phyloP scores from a whole-genome alignment of 2,888 invertebrate genomes.

The Aproaerema taeniolella region DNA sequence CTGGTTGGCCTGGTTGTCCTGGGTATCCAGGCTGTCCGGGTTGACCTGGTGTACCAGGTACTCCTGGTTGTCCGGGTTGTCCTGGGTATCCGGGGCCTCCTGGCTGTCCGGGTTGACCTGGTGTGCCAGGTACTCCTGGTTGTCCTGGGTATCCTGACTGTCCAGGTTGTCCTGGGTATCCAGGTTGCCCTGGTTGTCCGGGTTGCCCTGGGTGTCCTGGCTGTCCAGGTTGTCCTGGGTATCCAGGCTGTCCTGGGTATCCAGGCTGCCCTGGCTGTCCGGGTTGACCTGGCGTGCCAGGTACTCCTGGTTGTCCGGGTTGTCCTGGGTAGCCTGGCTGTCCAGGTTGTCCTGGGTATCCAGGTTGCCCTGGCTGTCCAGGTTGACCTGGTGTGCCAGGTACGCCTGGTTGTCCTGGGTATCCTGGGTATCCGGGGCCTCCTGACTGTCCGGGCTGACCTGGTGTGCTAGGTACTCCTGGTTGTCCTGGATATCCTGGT shows the following conservation, averaged over 20 bases:
- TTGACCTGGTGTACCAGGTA: conserved; percentile 23
- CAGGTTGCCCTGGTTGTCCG: conserved; percentile 53
- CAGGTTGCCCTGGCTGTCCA: conserved; percentile 39
- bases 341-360: conserved; percentile 46
- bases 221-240: conserved; percentile 14
- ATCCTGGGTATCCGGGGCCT: conserved; percentile 19
- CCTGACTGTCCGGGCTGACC: conserved; percentile 22
- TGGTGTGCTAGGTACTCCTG: conserved; percentile 23
- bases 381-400: conserved; percentile 26
- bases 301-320: conserved; percentile 21
- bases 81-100: conserved; percentile 24
- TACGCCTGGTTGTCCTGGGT: conserved; percentile 27
- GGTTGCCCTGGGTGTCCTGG: conserved; percentile 27
- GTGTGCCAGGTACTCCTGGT: conserved; percentile 21
- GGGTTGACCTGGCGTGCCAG: conserved; percentile 28
- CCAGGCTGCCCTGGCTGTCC: conserved; percentile 20
- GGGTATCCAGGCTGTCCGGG: conserved; percentile 23
- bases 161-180: conserved; percentile 31
- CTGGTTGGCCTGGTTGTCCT: conserved; percentile 26
- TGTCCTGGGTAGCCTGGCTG: conserved; percentile 47
- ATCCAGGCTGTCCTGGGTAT: conserved; percentile 19
- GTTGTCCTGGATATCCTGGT: conserved; percentile 20
- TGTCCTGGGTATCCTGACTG: conserved; percentile 32
- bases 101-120: conserved; percentile 22
- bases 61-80: conserved; percentile 28